phyloP scores from a whole-genome alignment of 2,797 vertebrate genomes.

The Cygnus olor region DNA sequence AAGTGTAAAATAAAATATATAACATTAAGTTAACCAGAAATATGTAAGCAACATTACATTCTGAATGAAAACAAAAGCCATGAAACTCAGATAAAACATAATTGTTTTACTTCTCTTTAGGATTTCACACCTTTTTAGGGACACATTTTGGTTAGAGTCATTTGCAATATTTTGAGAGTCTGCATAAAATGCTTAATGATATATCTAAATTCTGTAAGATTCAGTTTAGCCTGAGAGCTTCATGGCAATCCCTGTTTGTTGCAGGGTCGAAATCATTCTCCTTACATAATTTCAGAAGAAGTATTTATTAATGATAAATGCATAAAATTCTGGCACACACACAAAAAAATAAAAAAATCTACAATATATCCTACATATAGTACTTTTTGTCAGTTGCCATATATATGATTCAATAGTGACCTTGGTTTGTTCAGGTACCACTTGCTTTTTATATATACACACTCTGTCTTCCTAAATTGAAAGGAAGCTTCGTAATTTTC shows the following conservation, averaged over 20 bases:
- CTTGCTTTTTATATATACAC: background rate
- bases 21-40: background rate
- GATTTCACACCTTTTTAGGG: background rate
- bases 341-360: background rate
- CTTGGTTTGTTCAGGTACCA: background rate
- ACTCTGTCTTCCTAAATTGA: background rate
- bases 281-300: background rate
- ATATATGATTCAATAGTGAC: background rate
- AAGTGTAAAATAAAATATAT: background rate
- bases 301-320: background rate
- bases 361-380: background rate
- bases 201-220: background rate
- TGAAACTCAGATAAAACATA: background rate
- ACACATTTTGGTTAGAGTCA: background rate
- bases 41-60: background rate
- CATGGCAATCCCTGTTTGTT: background rate
- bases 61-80: background rate
- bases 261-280: background rate
- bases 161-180: background rate
- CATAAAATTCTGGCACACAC: background rate
- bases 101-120: background rate
- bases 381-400: background rate
- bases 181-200: background rate
- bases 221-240: background rate
- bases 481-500: background rate